These are phyloP conservation scores for Zygaena filipendulae DNA, from an alignment of 2,888 invertebrate species.

Conservation along the genomic window DNA sequence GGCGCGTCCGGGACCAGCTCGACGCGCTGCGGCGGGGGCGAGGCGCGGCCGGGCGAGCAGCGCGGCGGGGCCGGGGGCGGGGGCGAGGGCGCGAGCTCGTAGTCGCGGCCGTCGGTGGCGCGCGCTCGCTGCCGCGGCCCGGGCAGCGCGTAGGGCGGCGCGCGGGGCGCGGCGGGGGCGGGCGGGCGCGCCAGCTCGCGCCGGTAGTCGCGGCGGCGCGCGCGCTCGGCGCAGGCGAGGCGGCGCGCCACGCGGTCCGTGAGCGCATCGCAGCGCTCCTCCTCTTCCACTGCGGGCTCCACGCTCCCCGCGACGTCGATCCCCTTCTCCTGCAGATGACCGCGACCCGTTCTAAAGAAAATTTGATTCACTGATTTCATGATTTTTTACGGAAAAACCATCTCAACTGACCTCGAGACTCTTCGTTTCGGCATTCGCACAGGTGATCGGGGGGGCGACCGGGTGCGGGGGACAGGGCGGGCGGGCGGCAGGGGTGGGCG, in stretches of 20 bases:
- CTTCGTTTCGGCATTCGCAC: slow-evolving; percentile 7
- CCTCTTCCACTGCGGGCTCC: not conserved
- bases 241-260: slow-evolving; percentile 23
- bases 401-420: slow-evolving; percentile 2
- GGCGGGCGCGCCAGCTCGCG: slow-evolving; percentile 6
- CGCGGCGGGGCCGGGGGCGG: slow-evolving; percentile 6
- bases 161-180: slow-evolving; percentile 10
- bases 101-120: slow-evolving; percentile 26
- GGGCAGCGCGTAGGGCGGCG: slow-evolving; percentile 13
- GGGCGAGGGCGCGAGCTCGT: slow-evolving; percentile 11
- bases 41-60: slow-evolving; percentile 20
- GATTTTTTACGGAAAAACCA: not conserved
- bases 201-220: slow-evolving; percentile 15
- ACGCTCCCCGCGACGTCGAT: not conserved
- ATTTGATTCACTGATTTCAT: not conserved
- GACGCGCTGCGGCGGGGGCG: slow-evolving; percentile 23
- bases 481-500: slow-evolving; percentile 20
- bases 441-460: slow-evolving; percentile 13
- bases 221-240: slow-evolving; percentile 20
- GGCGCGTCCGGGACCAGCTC: slow-evolving; percentile 21
- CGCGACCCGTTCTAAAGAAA: too few species aligned
- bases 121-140: slow-evolving; percentile 24
- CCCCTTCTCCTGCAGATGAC: slow-evolving; percentile 1
- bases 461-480: slow-evolving; percentile 21
- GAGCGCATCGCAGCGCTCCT: slow-evolving; percentile 17